phyloP scores from a whole-genome alignment of 2,888 invertebrate genomes.

The Trisateles emortualis region DNA sequence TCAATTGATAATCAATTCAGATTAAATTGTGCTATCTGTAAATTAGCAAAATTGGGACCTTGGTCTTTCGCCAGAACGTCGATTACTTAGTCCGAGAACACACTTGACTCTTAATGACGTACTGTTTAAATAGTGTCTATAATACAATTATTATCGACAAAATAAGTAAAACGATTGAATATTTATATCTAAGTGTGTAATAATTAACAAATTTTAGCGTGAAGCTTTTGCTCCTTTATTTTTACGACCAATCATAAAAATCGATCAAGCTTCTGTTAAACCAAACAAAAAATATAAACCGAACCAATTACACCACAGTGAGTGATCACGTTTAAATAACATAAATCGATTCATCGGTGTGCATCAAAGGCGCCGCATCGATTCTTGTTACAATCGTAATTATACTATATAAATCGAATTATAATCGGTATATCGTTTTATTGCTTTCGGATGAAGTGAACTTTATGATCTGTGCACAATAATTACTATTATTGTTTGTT shows the following conservation, averaged over 20 bases:
- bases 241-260: slow-evolving; percentile 4
- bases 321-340: slow-evolving; percentile 25
- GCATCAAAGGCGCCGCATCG: slow-evolving; percentile 66
- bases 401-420: slow-evolving; percentile 58
- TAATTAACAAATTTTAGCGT: neutral
- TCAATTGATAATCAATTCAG: no score
- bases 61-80: no score
- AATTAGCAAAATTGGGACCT: no score
- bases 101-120: no score
- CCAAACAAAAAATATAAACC: slow-evolving; percentile 1
- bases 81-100: no score
- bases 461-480: slow-evolving; percentile 2
- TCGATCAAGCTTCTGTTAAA: slow-evolving; percentile 10
- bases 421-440: slow-evolving; percentile 57
- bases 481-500: neutral
- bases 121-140: no score
- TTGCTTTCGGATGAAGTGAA: slow-evolving; percentile 14
- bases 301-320: slow-evolving; percentile 31
- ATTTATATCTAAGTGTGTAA: no score
- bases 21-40: no score
- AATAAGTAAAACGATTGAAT: no score
- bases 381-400: slow-evolving; percentile 63
- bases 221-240: neutral
- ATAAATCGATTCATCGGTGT: slow-evolving; percentile 55
- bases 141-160: no score